A percentile compares a stretch with the other conserved stretches of the same genome.
phyloP scores from a whole-genome alignment of 2,113 vertebrate species.

The Clupea harengus region DNA sequence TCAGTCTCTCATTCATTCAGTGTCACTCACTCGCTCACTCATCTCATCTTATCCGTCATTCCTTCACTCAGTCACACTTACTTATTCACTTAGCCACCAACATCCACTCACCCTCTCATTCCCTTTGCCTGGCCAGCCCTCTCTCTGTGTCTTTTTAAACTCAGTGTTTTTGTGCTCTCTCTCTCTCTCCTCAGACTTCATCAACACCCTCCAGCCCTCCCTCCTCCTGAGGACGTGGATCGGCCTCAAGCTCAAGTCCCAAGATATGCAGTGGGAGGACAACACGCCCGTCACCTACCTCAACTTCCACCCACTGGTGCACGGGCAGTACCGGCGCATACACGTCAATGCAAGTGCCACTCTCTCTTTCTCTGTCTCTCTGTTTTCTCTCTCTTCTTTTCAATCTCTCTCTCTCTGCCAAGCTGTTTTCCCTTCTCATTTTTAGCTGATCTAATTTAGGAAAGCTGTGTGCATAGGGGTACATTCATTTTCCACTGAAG shows the following conservation, averaged over 20 bases:
- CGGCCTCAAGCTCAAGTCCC: conserved; percentile 74
- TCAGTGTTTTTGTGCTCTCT: too few relatives aligned
- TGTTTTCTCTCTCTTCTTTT: neutral
- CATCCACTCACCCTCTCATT: neutral
- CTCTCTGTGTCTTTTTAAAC: too few relatives aligned
- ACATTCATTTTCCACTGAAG: too few relatives aligned
- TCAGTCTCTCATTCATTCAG: too few relatives aligned
- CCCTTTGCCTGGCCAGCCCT: too few relatives aligned
- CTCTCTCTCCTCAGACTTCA: conserved; percentile 78
- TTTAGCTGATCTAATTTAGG: neutral
- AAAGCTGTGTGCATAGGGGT: too few relatives aligned
- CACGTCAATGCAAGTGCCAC: conserved; percentile 72
- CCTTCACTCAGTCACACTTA: neutral
- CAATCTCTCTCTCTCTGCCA: neutral
- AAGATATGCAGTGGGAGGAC: conserved; percentile 77
- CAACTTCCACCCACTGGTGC: conserved; percentile 85
- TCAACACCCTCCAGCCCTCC: conserved; percentile 78
- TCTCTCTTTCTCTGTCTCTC: neutral
- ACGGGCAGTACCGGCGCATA: conserved; percentile 72
- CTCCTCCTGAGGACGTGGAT: conserved; percentile 79
- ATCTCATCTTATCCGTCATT: neutral
- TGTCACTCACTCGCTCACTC: too few relatives aligned
- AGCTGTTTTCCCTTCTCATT: neutral
- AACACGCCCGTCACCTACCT: conserved; percentile 68
- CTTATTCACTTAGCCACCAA: neutral